These are phyloP conservation scores for Ophion ventricosus DNA, from an alignment of 2,888 invertebrate species.

Conservation along the genomic window DNA sequence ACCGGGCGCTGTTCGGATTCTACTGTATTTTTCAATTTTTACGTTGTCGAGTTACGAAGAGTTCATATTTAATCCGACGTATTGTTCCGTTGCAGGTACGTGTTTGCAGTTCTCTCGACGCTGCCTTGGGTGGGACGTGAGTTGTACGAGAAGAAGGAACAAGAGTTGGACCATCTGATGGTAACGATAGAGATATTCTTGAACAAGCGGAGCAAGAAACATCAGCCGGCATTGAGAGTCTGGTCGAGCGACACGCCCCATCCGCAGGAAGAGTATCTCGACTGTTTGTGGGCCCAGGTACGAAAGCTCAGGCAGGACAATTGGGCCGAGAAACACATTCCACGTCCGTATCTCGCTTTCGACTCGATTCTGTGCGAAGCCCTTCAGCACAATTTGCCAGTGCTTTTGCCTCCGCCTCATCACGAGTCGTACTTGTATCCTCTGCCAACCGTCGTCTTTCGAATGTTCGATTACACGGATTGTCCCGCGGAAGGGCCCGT, in stretches of 20 bases:
- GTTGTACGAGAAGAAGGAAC: constrained; percentile 97
- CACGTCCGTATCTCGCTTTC: constrained; percentile 97
- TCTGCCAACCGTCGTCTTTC: constrained; percentile 96
- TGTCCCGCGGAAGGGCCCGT: constrained; percentile 95
- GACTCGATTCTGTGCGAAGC: constrained; percentile 98
- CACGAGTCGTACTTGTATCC: constrained; percentile 96
- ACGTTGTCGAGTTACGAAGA: too few species aligned
- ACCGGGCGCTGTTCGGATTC: too few species aligned
- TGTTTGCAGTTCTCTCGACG: constrained; percentile 95
- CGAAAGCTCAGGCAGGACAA: constrained; percentile 95
- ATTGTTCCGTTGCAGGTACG: constrained; percentile 77
- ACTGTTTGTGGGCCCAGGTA: constrained; percentile 98
- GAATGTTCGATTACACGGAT: constrained; percentile 99
- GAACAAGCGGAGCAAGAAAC: constrained; percentile 95
- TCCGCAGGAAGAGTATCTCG: constrained; percentile 98
- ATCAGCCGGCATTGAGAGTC: constrained; percentile 95
- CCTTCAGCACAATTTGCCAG: constrained; percentile 96
- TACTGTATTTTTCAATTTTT: too few species aligned
- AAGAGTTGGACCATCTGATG: constrained; percentile 94
- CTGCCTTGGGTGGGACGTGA: constrained; percentile 98
- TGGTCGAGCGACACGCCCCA: constrained; percentile 98
- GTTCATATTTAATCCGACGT: too few species aligned
- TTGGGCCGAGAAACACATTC: constrained; percentile 98
- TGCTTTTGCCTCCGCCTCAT: constrained; percentile 96
- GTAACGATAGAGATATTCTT: constrained; percentile 96